A percentile compares a stretch with the other conserved stretches of the same genome.
Conservation (phyloP, 2,888 invertebrate genomes). For the Tortrix viridana region DNA sequence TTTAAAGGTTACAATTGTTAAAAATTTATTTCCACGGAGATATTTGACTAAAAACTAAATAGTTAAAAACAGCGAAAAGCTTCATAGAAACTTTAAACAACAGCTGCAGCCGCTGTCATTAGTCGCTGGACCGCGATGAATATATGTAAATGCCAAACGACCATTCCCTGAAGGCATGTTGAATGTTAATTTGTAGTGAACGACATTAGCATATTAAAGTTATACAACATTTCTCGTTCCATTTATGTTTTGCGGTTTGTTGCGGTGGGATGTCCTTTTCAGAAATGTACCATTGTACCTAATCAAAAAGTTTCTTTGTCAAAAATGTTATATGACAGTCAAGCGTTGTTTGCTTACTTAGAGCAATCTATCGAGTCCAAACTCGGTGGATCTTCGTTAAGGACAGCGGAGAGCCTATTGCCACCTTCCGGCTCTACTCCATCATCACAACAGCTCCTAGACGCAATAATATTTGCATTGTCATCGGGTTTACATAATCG, state of each 20-base stretch:
- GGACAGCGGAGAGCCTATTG: no score
- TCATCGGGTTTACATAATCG: no score
- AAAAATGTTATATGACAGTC: no score
- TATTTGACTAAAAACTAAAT: no score
- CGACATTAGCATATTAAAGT: constrained; percentile 30
- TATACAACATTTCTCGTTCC: constrained; percentile 32
- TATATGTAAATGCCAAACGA: constrained; percentile 28
- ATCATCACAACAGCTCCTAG: no score
- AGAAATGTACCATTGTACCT: neutral
- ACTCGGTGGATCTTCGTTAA: no score
- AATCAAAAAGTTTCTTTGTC: no score
- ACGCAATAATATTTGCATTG: no score
- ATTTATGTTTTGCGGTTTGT: constrained; percentile 5
- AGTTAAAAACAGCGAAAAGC: constrained; percentile 3
- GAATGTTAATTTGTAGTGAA: constrained; percentile 32
- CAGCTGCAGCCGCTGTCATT: constrained; percentile 31
- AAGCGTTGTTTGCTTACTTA: no score
- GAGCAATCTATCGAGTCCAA: no score
- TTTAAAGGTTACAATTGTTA: neutral
- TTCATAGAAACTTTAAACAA: constrained; percentile 25
- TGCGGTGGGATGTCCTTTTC: neutral
- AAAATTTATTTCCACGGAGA: neutral
- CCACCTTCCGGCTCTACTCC: no score
- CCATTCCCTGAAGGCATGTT: constrained; percentile 24
- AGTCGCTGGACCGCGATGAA: constrained; percentile 18